Base-by-base conservation (phyloP, 1,140 invertebrate species). In the Phocides pigmalion region DNA sequence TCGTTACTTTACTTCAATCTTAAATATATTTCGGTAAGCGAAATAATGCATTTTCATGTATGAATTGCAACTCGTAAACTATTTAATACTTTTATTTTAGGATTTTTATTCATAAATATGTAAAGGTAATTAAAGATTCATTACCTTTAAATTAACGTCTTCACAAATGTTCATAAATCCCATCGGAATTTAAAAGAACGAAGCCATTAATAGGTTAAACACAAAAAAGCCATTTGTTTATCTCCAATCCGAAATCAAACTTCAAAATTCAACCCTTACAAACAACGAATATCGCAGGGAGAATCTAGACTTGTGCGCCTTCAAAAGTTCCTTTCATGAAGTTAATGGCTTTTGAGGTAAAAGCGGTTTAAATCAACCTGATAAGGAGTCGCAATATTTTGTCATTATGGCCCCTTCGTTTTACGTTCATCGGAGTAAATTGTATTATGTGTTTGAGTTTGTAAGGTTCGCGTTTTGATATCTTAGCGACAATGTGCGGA, bases 211-310 rank as follows among this genome's bases (percentile, higher is more conserved):
- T 58, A 15, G 39, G 41, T 12, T 12, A n/a, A 47, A 58, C 53
- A 58, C 17, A 58, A 58, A 58, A 58, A 58, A 58, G 15, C 53
- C 53, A 58, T 58, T 58, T 58, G 53, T 58, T 58, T 44, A 58
- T 58, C 53, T 44, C 22, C 15, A 53, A 47, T 16, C 54, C 22
- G 41, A 59, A 59, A 59, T 59, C 54, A 59, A 59, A 59, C 56
- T 59, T 59, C 42, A 59, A 58, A 58, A 59, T 59, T 59, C 56
- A 59, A 47, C 56, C 56, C 56, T 59, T 59, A 46, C 56, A 59
- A 47, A 47, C 41, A 46, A 46, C 42, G 41, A 46, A 42, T 59
- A 59, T 59, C 56, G 42, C 42, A 25, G 44, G 12, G 42, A 46
- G 14, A 47, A 61, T 61, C 56, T 61, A 61, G 56, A 61, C 56